Evolutionary conservation across 2,888 invertebrate species (phyloP), one percentile per base, ranked within the genome.

Genomic region (Latrodectus hesperus): DNA sequence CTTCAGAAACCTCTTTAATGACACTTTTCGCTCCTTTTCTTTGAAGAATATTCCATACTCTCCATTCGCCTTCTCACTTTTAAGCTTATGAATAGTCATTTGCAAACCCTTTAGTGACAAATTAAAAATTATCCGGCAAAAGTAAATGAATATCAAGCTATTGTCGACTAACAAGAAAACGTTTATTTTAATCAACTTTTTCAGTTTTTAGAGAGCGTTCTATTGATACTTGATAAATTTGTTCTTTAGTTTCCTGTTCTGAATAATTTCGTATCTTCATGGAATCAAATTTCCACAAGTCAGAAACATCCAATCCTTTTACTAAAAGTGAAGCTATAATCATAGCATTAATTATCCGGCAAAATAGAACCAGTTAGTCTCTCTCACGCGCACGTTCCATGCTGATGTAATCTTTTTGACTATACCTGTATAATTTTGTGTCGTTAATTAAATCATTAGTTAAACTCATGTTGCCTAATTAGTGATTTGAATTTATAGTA

Each of bases 51-150:
- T 16, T 67, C 67, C 17, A 65, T 67, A 77, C 9, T 9, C 17
- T 17, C 65, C 17, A 38, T 64, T 64, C 9, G 51, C 12, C 9
- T 67, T 67, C 22, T 68, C 67, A n/a, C 9, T 14, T 60, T 71
- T 79, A 12, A 79, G 60, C 60, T 78, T 78, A 26, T 22, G 67
- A 67, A 22, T 14, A 4, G 78, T 70, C 70, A 68, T 26, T 53
- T 70, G 70, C 22, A 72, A 51, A 16, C 73, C 26, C 16, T 65
- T 72, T 12, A 81, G 65, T 64, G 72, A 11, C 10, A 73, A 72
- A 52, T 80, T 17, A 51, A 81, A 81, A 73, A n/a, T 72, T 82
- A 49, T 74, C 55, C 49, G n/a, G 72, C 22, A 72, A 81, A 12
- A 72, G 12, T n/a, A 80, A 73, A 64, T 80, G 72, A 17, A n/a